These are phyloP conservation scores for Drosophila ficusphila DNA, from an alignment of 1,140 invertebrate species.

Conservation along the genomic window DNA sequence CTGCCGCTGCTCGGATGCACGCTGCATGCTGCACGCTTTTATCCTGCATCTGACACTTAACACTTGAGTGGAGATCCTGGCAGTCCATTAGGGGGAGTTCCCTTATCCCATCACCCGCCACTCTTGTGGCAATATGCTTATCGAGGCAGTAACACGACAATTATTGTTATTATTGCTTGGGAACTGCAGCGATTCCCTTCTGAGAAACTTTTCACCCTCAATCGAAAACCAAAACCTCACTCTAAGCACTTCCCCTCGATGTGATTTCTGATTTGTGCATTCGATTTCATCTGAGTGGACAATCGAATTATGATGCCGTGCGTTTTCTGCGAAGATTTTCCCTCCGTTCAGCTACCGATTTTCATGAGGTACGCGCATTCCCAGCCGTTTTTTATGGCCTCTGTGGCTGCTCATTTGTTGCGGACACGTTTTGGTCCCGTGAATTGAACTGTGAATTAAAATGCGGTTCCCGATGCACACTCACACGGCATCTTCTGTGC, in stretches of 20 bases:
- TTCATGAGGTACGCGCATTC: conserved; percentile 15
- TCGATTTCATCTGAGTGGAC: conserved; percentile 81
- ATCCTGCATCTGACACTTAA: conserved; percentile 82
- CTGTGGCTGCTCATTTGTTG: conserved; percentile 75
- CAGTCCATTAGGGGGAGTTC: conserved; percentile 62
- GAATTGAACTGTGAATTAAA: conserved; percentile 56
- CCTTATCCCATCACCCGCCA: not conserved
- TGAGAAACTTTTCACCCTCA: conserved; percentile 9
- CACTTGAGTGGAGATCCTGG: conserved; percentile 65
- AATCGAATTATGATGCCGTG: conserved; percentile 75
- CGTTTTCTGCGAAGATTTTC: conserved; percentile 40
- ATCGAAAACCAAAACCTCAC: not conserved
- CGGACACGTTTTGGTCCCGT: conserved; percentile 66
- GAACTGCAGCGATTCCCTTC: conserved; percentile 56
- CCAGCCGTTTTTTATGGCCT: conserved; percentile 56
- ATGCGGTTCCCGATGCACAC: conserved; percentile 63
- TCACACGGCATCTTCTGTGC: conserved; percentile 52
- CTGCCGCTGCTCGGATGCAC: conserved; percentile 47
- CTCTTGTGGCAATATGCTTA: conserved; percentile 68
- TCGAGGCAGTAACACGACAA: conserved; percentile 64
- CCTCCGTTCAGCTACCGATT: conserved; percentile 8
- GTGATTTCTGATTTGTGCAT: conserved; percentile 69
- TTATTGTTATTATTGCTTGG: conserved; percentile 80
- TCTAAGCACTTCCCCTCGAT: conserved; percentile 30
- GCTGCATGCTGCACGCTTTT: conserved; percentile 63